Conservation (phyloP, 2,888 invertebrate genomes). For the Crocallis elinguaria region DNA sequence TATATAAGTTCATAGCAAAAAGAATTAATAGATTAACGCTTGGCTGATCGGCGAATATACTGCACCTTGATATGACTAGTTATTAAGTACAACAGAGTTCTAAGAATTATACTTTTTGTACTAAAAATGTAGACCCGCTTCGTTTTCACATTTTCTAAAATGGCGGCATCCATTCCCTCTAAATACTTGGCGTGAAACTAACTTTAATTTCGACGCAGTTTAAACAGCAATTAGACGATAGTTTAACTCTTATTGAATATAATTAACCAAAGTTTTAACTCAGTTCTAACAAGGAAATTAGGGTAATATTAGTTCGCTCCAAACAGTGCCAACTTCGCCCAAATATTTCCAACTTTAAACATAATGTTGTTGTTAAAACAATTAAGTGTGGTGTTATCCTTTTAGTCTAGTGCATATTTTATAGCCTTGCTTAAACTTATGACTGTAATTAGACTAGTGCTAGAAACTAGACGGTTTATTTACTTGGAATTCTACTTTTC, state of each 20-base stretch:
- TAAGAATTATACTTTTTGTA: too few relatives aligned
- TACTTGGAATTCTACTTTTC: constrained; percentile 1
- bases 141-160: too few relatives aligned
- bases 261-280: constrained; percentile 16
- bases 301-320: constrained; percentile 16
- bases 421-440: constrained; percentile 8
- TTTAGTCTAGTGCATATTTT: constrained; percentile 23
- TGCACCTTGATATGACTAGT: too few relatives aligned
- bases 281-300: constrained; percentile 18
- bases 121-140: too few relatives aligned
- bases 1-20: too few relatives aligned
- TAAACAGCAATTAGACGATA: constrained; percentile 16
- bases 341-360: constrained; percentile 14
- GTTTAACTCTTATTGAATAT: constrained; percentile 8
- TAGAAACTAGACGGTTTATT: constrained; percentile 12
- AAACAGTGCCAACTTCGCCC: constrained; percentile 2
- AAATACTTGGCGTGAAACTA: too few relatives aligned
- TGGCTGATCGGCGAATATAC: too few relatives aligned
- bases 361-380: constrained; percentile 28
- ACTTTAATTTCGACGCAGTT: not conserved
- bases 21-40: too few relatives aligned
- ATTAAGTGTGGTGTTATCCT: constrained; percentile 31
- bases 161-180: too few relatives aligned
- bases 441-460: constrained; percentile 16
- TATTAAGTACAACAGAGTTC: too few relatives aligned